Base-by-base conservation (phyloP, 1,140 invertebrate genomes). In the Meteorus sp. region DNA sequence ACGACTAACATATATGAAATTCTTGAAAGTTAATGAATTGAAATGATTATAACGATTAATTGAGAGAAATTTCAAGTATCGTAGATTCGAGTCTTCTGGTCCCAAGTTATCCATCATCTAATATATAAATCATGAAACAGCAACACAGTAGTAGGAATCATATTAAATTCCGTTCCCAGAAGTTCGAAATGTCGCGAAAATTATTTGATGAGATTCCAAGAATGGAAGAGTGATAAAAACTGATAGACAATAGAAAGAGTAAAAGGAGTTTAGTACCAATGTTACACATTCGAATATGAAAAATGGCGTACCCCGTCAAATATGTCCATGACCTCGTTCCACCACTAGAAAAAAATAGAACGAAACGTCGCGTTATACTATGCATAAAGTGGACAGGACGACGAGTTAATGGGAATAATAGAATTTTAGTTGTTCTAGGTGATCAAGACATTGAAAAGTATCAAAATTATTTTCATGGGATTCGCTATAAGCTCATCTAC, bases 321-420 rank as follows among this genome's bases (percentile, higher is more conserved):
- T 83, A 92, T 92, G 83, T 92, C 90, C 88, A 93, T 89, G 82
- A 92, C 89, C 85, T 93, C 90, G 86, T 92, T 90, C 91, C 90
- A 93, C 89, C 89, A 93, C 89, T 93, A 89, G 83, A 91, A 92
- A 51, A 33, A 85, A 85, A 84, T 84, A 86, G 81, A 84, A 82
- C 80, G 75, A 78, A 81, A 67, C 73, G 74, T 61, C 48, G 70
- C 68, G 68, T 80, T 78, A 79, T 61, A 53, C 73, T 76, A 74
- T 64, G 73, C 75, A 25, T 62, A 45, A 64, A 56, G 20, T 56
- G 64, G 41, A 56, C 48, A 63, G 39, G 43, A 62, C 51, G 22
- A 64, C 58, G n/a, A 15, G 35, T 22, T 50, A 31, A 3, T 2
- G 8, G 11, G 20, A 45, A 37, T 47, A 50, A 56, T n/a, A n/a